Evolutionary conservation across 1,140 invertebrate genomes (phyloP).

Genomic region (fruit fly (Drosophila melanogaster)): DNA sequence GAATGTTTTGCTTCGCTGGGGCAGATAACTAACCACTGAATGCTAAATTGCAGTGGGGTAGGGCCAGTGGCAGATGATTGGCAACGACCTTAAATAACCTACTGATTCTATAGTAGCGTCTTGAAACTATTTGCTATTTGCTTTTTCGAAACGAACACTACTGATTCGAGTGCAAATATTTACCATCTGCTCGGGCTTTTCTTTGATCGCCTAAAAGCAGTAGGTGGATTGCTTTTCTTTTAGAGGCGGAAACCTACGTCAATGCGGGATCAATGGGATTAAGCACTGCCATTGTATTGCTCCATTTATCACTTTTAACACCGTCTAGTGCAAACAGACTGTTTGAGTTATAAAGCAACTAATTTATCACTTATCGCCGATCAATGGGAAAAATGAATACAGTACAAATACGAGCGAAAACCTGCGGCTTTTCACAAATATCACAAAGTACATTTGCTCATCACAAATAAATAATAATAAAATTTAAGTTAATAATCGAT

Average conservation of each 20-base stretch:
- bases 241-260: slow-evolving; percentile 28
- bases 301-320: slow-evolving; percentile 45
- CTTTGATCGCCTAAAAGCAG: slow-evolving; percentile 26
- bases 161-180: slow-evolving; percentile 28
- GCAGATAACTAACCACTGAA: slow-evolving; percentile 15
- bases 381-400: slow-evolving; percentile 33
- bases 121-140: slow-evolving; percentile 19
- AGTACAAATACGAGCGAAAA: slow-evolving; percentile 9
- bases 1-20: slow-evolving; percentile 1
- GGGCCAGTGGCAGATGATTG: slow-evolving; percentile 19
- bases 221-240: slow-evolving; percentile 22
- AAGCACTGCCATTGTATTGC: slow-evolving; percentile 18
- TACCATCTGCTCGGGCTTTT: slow-evolving; percentile 12
- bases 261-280: slow-evolving; percentile 43
- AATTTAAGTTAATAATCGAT: background rate
- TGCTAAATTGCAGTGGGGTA: background rate
- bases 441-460: slow-evolving; percentile 21
- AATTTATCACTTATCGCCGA: slow-evolving; percentile 42
- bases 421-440: slow-evolving; percentile 32
- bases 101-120: slow-evolving; percentile 13
- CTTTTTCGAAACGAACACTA: slow-evolving; percentile 18
- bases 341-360: slow-evolving; percentile 9
- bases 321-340: slow-evolving; percentile 21
- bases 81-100: slow-evolving; percentile 41
- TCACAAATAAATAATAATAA: slow-evolving; percentile 28